phyloP scores from a whole-genome alignment of 2,797 vertebrate species.

The Decapterus maruadsi region DNA sequence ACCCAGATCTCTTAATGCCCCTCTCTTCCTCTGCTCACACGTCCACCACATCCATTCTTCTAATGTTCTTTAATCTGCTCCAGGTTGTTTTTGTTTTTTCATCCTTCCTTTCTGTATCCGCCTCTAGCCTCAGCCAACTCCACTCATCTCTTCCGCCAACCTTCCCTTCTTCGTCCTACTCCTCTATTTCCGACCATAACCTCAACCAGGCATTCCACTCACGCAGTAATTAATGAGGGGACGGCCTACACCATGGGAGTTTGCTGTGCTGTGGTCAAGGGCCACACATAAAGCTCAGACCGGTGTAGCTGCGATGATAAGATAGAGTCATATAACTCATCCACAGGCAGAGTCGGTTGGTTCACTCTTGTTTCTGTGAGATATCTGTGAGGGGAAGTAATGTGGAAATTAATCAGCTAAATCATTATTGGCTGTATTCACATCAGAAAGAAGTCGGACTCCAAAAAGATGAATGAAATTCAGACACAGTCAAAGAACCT shows the following conservation, averaged over 20 bases:
- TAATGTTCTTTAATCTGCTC: conserved; percentile 48
- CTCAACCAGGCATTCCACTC: conserved; percentile 26
- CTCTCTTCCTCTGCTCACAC: conserved; percentile 36
- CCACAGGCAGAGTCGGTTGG: neutral
- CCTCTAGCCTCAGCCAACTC: conserved; percentile 5
- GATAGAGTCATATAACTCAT: neutral
- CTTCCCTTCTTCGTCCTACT: conserved; percentile 19
- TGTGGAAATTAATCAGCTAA: neutral
- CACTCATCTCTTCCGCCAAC: conserved; percentile 14
- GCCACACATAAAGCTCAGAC: neutral
- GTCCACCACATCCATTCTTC: conserved; percentile 31
- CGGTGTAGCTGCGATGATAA: neutral
- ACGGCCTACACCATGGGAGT: neutral
- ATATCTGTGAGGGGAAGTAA: neutral
- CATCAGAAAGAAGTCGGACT: no score
- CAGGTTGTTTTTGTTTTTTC: conserved; percentile 11
- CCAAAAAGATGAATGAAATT: no score
- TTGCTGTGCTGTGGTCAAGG: conserved; percentile 15
- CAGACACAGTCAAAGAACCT: no score
- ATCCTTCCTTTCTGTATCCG: neutral
- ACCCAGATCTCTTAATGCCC: conserved; percentile 43
- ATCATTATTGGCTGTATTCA: no score
- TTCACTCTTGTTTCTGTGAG: neutral
- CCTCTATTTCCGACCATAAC: conserved; percentile 15
- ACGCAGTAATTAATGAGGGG: conserved; percentile 27